Conservation (phyloP, 2,797 vertebrate species). For the Rousettus madagascariensis region DNA sequence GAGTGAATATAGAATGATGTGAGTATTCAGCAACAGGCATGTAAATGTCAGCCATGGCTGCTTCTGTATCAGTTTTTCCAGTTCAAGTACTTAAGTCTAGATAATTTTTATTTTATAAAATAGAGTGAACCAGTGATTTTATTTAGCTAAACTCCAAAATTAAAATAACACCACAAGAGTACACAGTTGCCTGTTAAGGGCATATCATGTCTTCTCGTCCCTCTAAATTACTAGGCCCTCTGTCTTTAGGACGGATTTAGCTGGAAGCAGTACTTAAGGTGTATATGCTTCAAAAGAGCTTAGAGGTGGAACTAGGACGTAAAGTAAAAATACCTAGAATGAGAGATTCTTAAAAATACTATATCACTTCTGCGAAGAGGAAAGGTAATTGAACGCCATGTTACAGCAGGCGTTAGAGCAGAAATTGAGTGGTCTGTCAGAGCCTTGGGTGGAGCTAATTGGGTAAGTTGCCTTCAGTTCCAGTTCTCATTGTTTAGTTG, state of each 20-base stretch:
- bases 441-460: neutral
- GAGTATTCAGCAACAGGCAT: neutral
- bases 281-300: neutral
- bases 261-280: neutral
- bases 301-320: neutral
- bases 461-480: constrained; percentile 1
- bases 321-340: neutral
- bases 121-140: constrained; percentile 41
- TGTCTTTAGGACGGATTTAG: neutral
- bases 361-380: neutral
- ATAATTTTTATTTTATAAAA: constrained; percentile 28
- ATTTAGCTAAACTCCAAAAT: constrained; percentile 50
- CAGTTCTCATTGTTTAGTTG: neutral
- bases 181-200: neutral
- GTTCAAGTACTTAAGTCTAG: neutral
- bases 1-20: neutral
- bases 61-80: constrained; percentile 14
- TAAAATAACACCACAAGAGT: neutral
- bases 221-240: neutral
- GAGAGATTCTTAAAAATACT: neutral
- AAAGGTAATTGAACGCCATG: neutral
- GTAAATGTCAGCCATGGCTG: constrained; percentile 18
- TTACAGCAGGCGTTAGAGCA: neutral
- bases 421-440: neutral
- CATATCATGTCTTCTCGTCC: neutral